Conservation (phyloP, 2,113 vertebrate species). For the Mirounga angustirostris region DNA sequence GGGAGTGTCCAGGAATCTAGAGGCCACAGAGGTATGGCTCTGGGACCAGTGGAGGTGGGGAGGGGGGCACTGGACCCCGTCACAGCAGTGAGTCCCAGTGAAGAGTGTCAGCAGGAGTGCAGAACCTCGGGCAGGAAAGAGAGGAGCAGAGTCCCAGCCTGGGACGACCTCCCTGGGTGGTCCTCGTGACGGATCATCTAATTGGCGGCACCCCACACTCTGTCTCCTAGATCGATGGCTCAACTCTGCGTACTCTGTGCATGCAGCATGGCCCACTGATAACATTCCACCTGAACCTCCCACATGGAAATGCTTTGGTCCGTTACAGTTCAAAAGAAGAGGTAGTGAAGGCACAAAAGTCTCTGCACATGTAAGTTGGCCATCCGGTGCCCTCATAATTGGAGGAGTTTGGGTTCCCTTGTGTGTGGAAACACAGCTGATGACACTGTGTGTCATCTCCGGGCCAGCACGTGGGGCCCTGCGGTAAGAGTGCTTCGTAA, state of each 20-base stretch:
- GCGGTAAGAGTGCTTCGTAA: fast-evolving
- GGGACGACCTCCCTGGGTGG: background rate
- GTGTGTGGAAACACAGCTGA: too few relatives aligned
- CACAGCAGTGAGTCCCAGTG: background rate
- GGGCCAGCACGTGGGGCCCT: fast-evolving
- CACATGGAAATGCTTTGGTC: slow-evolving; percentile 97
- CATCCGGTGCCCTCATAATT: fast-evolving
- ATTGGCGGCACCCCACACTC: fast-evolving
- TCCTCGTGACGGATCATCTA: fast-evolving
- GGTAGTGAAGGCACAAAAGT: slow-evolving; percentile 99
- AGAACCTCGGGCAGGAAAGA: background rate
- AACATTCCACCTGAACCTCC: slow-evolving; percentile 99
- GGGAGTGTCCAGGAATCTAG: slow-evolving; percentile 37
- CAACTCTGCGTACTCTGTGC: slow-evolving; percentile 99
- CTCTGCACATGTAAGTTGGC: slow-evolving; percentile 98
- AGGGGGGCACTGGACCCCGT: background rate
- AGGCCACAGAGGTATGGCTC: slow-evolving; percentile 22
- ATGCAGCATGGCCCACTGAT: slow-evolving; percentile 99
- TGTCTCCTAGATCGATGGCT: slow-evolving; percentile 95
- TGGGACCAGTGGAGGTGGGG: background rate
- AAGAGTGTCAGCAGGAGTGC: background rate
- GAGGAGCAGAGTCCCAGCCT: background rate
- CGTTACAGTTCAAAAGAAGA: slow-evolving; percentile 99
- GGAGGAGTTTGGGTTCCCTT: background rate
- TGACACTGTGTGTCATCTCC: background rate